Evolutionary conservation across 1,140 invertebrate genomes (phyloP), one percentile per base, ranked within the genome.

Genomic region (Eupristina koningsbergeri): DNA sequence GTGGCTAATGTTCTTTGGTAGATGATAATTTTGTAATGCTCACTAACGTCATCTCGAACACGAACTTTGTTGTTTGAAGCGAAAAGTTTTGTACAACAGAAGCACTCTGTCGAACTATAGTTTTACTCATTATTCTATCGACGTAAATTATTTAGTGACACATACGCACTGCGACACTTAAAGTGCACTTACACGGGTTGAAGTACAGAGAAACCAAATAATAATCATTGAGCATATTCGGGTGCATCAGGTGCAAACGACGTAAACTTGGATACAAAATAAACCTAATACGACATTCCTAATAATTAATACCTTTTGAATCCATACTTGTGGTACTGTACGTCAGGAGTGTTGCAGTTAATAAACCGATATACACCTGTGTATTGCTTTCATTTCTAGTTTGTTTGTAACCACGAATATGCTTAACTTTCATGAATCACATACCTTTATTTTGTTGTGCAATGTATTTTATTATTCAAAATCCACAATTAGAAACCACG

Each of bases 121-220:
- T 36, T 50, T 29, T 15, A 31, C 31, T 75, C 80, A 31, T 64
- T 75, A 64, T 36, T 50, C 41, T 76, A 76, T 73, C 73, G 41
- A 31, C 31, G 58, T 64, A 39, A 75, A 82, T 82, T 82, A 82
- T 67, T 76, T 75, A 76, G 29, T 19, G 58, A 47, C 31, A 45
- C 47, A 34, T 22, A 47, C n/a, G 50, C 69, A 47, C 45, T 34
- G 53, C 22, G 39, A 11, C 1, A 41, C 63, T 15, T 31, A n/a
- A n/a, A n/a, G n/a, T n/a, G n/a, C 71, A 15, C 47, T 50, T 17
- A 17, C 50, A 31, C 8, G 7, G 63, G 2, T n/a, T 9, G 41
- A 53, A 41, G 36, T 26, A 58, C 53, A 31, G 31, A 17, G 50
- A 41, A 19, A 80, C 13, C 36, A 47, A 67, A 67, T 80, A 67